A percentile compares a stretch with the other conserved stretches of the same genome.
phyloP scores from a whole-genome alignment of 2,113 vertebrate genomes.

The Callionymus lyra region DNA sequence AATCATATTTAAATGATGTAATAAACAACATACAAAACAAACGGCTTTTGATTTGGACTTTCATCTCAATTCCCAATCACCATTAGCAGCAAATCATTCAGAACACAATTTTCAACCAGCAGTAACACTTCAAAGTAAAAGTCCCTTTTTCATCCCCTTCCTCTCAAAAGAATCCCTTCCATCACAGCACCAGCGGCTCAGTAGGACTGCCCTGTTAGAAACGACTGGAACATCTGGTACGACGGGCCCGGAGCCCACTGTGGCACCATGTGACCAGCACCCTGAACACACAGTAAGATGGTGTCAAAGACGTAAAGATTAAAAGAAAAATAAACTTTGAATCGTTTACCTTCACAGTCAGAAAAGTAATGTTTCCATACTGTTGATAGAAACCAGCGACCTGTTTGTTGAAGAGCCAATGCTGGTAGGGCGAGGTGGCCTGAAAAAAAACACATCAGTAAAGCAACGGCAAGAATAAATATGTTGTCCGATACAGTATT shows the following conservation, averaged over 20 bases:
- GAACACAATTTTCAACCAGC: neutral
- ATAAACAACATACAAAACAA: no score
- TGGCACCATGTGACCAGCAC: conserved; percentile 75
- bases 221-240: conserved; percentile 66
- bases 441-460: no score
- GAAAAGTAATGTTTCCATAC: conserved; percentile 65
- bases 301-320: neutral
- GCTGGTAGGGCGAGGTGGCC: conserved; percentile 52
- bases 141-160: conserved; percentile 2
- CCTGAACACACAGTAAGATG: conserved; percentile 50
- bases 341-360: conserved; percentile 64
- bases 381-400: conserved; percentile 68
- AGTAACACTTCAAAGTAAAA: neutral
- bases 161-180: conserved; percentile 15
- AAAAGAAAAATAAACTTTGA: no score
- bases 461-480: no score
- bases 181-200: conserved; percentile 36
- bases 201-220: conserved; percentile 51
- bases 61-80: no score
- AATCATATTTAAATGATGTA: no score
- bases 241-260: conserved; percentile 71
- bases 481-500: no score
- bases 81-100: no score
- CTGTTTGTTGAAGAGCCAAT: conserved; percentile 57
- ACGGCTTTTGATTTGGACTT: no score